Evolutionary conservation across 2,888 invertebrate species (phyloP), one percentile per base, ranked within the genome.

Genomic region (Ormyrus pomaceus): DNA sequence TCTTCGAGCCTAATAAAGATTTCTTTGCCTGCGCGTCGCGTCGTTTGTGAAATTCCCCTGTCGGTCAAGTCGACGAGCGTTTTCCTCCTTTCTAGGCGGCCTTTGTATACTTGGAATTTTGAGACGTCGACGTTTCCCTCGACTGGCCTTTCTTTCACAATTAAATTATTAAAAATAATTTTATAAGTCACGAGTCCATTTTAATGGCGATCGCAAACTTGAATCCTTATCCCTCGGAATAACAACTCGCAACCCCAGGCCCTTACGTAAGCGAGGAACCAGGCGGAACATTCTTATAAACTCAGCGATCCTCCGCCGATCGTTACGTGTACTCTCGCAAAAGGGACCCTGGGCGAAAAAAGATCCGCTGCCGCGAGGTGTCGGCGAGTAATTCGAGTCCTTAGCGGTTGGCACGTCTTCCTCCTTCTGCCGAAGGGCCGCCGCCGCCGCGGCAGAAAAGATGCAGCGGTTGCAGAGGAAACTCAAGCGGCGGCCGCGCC

Each of bases 351-450:
- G 11, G 11, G 46, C 6, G 45, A 62, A 46, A 62, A 46, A 4
- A 62, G 10, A 62, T 62, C 34, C 62, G 62, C 62, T 45, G 48
- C 9, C 46, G 72, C 51, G 53, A 53, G 51, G 58, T 58, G 64
- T 5, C 1, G 13, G 51, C 13, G 61, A 34, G 73, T 73, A 79
- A 79, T 74, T 75, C 81, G 74, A 71, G 78, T 75, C 69, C 76
- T 78, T 76, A 78, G 77, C 81, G 72, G 76, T 82, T 76, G 81
- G 82, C 69, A 77, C 79, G 77, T 83, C 77, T 34, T 34, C 34
- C 34, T 34, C 34, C 34, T 34, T 34, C 19, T 19, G 19, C 19
- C 19, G 19, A 19, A 19, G 19, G 19, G 19, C 19, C 19, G 19
- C 19, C 19, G 19, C 19, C 61, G 73, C 58, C 10, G 48, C 34